These are phyloP conservation scores for Rhinella marina DNA, from an alignment of 2,797 vertebrate genomes.

Conservation along the genomic window DNA sequence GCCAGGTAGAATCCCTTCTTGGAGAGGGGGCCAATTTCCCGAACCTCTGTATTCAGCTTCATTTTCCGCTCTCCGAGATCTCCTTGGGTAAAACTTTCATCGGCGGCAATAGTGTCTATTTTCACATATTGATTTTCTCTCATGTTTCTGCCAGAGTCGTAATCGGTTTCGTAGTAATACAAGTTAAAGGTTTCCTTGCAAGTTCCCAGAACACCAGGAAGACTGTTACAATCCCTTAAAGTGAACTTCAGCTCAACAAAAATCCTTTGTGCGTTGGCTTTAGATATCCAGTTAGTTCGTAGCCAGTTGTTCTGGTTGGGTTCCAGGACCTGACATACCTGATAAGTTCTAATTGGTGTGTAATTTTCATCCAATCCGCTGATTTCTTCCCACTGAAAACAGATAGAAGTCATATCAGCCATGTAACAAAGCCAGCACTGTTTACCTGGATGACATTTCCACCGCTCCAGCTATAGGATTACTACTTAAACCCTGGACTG, in stretches of 20 bases:
- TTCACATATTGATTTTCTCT: constrained; percentile 97
- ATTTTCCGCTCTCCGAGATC: constrained; percentile 98
- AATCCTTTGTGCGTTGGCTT: constrained; percentile 98
- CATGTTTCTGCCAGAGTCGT: constrained; percentile 93
- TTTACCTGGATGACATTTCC: not conserved
- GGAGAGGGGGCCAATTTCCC: constrained; percentile 95
- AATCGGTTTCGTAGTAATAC: constrained; percentile 98
- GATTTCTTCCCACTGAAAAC: constrained; percentile 98
- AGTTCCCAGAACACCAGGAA: constrained; percentile 95
- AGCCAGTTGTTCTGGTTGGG: constrained; percentile 99
- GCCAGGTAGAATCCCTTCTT: constrained; percentile 97
- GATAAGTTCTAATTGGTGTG: constrained; percentile 97
- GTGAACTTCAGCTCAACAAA: constrained; percentile 99
- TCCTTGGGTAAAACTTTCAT: constrained; percentile 99
- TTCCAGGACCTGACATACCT: constrained; percentile 99
- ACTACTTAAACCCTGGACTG: not conserved
- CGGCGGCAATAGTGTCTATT: constrained; percentile 99
- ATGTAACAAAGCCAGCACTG: constrained; percentile 41
- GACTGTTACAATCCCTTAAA: constrained; percentile 99
- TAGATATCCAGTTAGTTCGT: constrained; percentile 99
- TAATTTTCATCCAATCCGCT: constrained; percentile 99
- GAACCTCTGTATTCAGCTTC: constrained; percentile 99
- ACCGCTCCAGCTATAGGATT: not conserved
- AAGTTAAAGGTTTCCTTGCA: constrained; percentile 99
- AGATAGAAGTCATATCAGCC: constrained; percentile 64